Evolutionary conservation across 1,140 invertebrate species (phyloP).

Genomic region (Phortica variegata): DNA sequence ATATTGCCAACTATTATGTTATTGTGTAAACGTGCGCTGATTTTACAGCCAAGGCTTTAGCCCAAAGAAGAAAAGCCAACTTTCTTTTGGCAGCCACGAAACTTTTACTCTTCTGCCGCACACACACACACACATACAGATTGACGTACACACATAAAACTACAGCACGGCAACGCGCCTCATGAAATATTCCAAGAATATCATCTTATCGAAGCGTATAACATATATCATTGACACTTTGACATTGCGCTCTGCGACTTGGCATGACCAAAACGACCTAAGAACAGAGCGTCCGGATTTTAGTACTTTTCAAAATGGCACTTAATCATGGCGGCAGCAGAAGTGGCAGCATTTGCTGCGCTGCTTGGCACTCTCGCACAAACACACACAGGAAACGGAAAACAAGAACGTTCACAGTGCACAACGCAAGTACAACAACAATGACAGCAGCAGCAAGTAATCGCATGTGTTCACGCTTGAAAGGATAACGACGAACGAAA

Average conservation of each 20-base stretch:
- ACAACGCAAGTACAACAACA: no score
- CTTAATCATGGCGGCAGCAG: constrained; percentile 50
- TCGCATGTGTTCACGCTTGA: constrained; percentile 56
- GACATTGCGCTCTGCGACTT: constrained; percentile 36
- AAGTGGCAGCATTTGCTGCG: neutral
- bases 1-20: constrained; percentile 53
- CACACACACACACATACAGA: neutral
- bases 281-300: constrained; percentile 39
- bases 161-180: neutral
- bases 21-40: constrained; percentile 52
- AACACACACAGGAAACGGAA: constrained; percentile 54
- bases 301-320: constrained; percentile 57
- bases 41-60: constrained; percentile 36
- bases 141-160: neutral
- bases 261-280: constrained; percentile 30
- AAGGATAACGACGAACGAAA: constrained; percentile 49
- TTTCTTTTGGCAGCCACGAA: constrained; percentile 23
- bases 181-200: constrained; percentile 1
- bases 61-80: constrained; percentile 19
- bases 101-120: constrained; percentile 27
- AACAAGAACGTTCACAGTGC: constrained; percentile 47
- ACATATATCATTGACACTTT: constrained; percentile 57
- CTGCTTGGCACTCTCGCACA: no score
- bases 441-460: constrained; percentile 36
- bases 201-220: constrained; percentile 50